Evolutionary conservation across 2,797 vertebrate genomes (phyloP).

Genomic region (Trachurus trachurus): DNA sequence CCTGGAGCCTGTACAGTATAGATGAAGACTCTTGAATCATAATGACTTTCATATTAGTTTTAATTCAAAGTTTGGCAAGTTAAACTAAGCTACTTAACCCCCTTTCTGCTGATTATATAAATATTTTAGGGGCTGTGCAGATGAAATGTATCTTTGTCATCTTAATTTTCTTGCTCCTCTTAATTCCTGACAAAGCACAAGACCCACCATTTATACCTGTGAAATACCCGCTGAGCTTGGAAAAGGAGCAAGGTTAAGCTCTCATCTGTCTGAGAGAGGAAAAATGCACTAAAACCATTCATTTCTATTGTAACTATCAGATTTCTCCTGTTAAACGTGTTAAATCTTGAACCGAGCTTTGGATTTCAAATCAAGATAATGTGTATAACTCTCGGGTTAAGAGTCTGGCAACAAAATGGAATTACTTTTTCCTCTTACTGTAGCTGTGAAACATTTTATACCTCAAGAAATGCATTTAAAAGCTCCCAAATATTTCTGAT

Average conservation of each 20-base stretch:
- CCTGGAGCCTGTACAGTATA: neutral
- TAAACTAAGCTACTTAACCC: neutral
- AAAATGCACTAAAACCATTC: neutral
- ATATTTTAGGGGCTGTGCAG: conserved; percentile 19
- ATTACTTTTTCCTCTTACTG: neutral
- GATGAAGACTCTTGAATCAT: neutral
- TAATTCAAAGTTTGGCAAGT: neutral
- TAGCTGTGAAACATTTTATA: neutral
- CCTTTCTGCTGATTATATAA: conserved; percentile 5
- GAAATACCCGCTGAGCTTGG: conserved; percentile 29
- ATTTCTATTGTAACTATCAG: neutral
- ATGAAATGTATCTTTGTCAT: conserved; percentile 22
- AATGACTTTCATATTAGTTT: neutral
- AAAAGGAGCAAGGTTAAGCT: conserved; percentile 1
- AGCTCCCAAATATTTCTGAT: too few relatives aligned
- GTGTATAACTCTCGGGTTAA: neutral
- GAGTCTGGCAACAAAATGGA: neutral
- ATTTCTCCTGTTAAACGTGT: neutral
- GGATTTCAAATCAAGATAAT: neutral
- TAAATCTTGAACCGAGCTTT: neutral
- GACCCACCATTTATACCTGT: conserved; percentile 31
- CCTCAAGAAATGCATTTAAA: neutral
- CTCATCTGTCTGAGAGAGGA: neutral
- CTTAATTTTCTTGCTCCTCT: conserved; percentile 17
- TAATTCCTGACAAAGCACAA: conserved; percentile 21